Evolutionary conservation across 2,888 invertebrate genomes (phyloP).

Genomic region (Hirtodrosophila histrioides): DNA sequence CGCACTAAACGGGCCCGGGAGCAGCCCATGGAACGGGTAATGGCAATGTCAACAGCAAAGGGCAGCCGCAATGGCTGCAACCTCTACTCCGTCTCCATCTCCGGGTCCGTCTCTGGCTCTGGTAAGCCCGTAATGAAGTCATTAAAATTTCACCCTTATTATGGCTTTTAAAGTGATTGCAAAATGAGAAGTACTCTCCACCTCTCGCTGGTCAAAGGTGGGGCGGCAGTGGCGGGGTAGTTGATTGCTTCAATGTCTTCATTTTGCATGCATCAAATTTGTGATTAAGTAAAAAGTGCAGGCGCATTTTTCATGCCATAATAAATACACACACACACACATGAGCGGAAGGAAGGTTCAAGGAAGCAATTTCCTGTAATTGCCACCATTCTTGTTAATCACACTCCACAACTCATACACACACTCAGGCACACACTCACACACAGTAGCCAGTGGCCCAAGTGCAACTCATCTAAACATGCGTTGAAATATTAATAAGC

Average conservation of each 20-base stretch:
- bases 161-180: slow-evolving; percentile 82
- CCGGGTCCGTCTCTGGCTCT: not conserved
- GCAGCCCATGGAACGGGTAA: slow-evolving; percentile 28
- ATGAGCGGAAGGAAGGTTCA: slow-evolving; percentile 77
- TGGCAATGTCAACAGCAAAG: slow-evolving; percentile 63
- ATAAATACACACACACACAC: slow-evolving; percentile 35
- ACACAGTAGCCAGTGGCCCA: slow-evolving; percentile 42
- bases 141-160: slow-evolving; percentile 82
- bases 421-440: slow-evolving; percentile 16
- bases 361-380: slow-evolving; percentile 83
- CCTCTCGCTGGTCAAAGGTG: slow-evolving; percentile 14
- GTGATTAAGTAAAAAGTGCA: slow-evolving; percentile 76
- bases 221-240: slow-evolving; percentile 5
- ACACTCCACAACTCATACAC: slow-evolving; percentile 37
- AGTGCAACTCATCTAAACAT: slow-evolving; percentile 62
- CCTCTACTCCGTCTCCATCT: not conserved
- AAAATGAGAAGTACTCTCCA: slow-evolving; percentile 63
- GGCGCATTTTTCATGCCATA: slow-evolving; percentile 67
- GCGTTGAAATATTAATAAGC: slow-evolving; percentile 77
- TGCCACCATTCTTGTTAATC: slow-evolving; percentile 82
- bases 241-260: slow-evolving; percentile 71
- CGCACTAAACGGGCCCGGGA: slow-evolving; percentile 47
- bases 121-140: slow-evolving; percentile 70
- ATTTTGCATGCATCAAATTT: slow-evolving; percentile 76
- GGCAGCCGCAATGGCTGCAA: slow-evolving; percentile 31